These are phyloP conservation scores for Salarias fasciatus DNA, from an alignment of 2,797 vertebrate genomes.

Conservation along the genomic window DNA sequence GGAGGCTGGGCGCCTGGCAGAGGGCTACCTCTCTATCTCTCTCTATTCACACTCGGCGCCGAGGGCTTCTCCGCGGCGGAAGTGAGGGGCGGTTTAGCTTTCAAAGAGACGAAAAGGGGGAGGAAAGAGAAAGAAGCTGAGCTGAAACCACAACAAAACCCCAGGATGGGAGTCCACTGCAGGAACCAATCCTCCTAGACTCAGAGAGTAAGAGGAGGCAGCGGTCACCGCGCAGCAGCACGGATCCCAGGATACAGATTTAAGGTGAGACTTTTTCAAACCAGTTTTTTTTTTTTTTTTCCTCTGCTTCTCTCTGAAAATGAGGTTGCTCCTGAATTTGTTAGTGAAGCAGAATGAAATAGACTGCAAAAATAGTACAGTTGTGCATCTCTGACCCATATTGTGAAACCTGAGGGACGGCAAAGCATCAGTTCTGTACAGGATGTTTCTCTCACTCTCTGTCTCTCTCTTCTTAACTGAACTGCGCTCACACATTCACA, in stretches of 20 bases:
- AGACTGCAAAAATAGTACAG: constrained; percentile 9
- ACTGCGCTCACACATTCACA: no score
- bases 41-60: constrained; percentile 62
- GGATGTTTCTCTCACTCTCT: constrained; percentile 10
- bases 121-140: constrained; percentile 28
- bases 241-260: constrained; percentile 45
- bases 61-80: constrained; percentile 62
- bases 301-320: constrained; percentile 29
- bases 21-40: constrained; percentile 62
- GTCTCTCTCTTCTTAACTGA: background rate
- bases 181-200: constrained; percentile 62
- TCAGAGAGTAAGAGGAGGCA: constrained; percentile 39
- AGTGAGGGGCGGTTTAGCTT: constrained; percentile 69
- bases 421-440: constrained; percentile 44
- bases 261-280: constrained; percentile 71
- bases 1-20: constrained; percentile 58
- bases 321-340: constrained; percentile 1
- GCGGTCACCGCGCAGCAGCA: constrained; percentile 41
- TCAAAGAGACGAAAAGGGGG: constrained; percentile 54
- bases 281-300: background rate
- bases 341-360: background rate
- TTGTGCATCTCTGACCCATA: constrained; percentile 63
- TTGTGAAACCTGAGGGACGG: constrained; percentile 66
- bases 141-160: constrained; percentile 43
- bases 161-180: constrained; percentile 63